Conservation (phyloP, 1,140 invertebrate genomes). For the Caenorhabditis latens region DNA sequence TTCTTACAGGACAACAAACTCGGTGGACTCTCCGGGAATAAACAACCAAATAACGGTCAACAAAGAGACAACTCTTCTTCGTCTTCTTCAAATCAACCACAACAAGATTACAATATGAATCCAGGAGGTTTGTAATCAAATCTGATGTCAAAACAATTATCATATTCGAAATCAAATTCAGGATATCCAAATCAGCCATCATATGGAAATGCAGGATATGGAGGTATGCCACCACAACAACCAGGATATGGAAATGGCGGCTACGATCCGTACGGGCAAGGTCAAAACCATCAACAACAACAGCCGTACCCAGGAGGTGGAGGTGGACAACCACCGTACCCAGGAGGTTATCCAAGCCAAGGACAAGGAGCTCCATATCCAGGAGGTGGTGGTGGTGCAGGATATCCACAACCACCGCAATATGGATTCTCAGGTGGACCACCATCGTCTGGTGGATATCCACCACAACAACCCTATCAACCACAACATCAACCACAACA, state of each 20-base stretch:
- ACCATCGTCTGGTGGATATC: conserved; percentile 4
- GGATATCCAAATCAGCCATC: conserved; percentile 36
- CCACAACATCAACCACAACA: background rate
- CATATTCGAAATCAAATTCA: background rate
- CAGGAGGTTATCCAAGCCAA: background rate
- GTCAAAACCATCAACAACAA: conserved; percentile 3
- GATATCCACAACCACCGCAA: conserved; percentile 55
- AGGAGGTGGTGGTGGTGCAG: conserved; percentile 23
- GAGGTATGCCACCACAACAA: conserved; percentile 10
- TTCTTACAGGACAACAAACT: conserved; percentile 32
- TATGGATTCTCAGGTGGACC: conserved; percentile 40
- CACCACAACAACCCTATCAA: conserved; percentile 39
- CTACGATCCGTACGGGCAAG: conserved; percentile 20
- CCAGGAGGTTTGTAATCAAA: background rate
- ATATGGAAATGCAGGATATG: conserved; percentile 1
- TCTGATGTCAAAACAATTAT: background rate
- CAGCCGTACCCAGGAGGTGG: background rate
- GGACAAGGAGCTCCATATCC: background rate
- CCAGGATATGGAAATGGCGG: conserved; percentile 19
- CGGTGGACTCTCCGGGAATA: conserved; percentile 5
- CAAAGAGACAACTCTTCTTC: background rate
- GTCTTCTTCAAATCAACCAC: background rate
- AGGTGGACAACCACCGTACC: conserved; percentile 17
- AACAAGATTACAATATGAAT: conserved; percentile 20
- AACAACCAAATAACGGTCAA: conserved; percentile 6